These are phyloP conservation scores for Antheraea pernyi DNA, from an alignment of 1,140 invertebrate species.

Conservation along the genomic window DNA sequence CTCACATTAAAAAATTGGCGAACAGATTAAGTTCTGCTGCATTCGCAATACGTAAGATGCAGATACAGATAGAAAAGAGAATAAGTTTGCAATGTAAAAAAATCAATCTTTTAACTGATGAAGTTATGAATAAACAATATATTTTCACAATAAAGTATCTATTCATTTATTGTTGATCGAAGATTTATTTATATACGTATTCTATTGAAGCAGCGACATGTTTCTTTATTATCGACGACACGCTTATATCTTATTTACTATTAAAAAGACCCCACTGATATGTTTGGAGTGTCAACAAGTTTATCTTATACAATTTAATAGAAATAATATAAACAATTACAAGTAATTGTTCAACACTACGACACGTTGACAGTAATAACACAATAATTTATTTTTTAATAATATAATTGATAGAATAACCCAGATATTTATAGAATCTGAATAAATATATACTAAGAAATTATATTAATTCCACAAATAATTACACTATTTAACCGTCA, in stretches of 20 bases:
- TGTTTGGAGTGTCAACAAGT: background rate
- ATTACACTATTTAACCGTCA: too few relatives aligned
- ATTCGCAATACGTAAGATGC: too few relatives aligned
- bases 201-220: background rate
- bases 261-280: conserved; percentile 12
- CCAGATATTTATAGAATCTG: too few relatives aligned
- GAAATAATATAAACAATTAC: background rate
- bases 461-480: too few relatives aligned
- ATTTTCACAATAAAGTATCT: background rate
- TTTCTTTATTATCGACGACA: background rate
- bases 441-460: too few relatives aligned
- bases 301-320: conserved; percentile 10
- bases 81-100: too few relatives aligned
- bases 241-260: conserved; percentile 1
- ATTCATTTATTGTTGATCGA: too few relatives aligned
- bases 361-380: background rate
- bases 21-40: too few relatives aligned
- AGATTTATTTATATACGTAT: background rate
- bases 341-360: background rate
- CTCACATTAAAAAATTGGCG: too few relatives aligned
- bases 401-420: too few relatives aligned
- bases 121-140: background rate
- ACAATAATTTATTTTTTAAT: background rate
- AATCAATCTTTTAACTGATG: too few relatives aligned
- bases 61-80: too few relatives aligned